phyloP scores from a whole-genome alignment of 2,113 vertebrate genomes.

The Serilophus lunatus region DNA sequence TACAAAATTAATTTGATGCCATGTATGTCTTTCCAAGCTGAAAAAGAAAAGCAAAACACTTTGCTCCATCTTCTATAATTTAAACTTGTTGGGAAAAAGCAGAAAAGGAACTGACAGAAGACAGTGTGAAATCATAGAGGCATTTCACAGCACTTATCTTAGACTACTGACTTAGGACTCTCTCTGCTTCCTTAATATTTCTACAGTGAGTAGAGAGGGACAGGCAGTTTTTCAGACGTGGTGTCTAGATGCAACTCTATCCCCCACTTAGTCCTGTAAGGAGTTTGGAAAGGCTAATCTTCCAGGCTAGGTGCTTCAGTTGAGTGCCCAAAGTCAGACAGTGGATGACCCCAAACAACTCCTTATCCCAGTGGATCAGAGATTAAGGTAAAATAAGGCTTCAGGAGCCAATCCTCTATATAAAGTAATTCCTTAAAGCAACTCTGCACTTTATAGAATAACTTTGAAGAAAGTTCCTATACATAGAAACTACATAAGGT shows the following conservation, averaged over 20 bases:
- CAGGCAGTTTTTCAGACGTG: not conserved
- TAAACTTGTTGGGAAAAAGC: not conserved
- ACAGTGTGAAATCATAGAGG: not conserved
- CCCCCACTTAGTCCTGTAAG: not conserved
- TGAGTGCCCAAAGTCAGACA: not conserved
- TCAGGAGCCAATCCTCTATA: not conserved
- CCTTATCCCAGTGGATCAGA: not conserved
- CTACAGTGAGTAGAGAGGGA: not conserved
- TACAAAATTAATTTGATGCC: not conserved
- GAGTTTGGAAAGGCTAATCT: not conserved
- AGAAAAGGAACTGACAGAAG: not conserved
- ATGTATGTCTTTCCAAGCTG: not conserved
- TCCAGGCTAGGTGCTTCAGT: not conserved
- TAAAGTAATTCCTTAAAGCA: not conserved
- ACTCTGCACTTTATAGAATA: not conserved
- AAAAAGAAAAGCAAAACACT: not conserved
- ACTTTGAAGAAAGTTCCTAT: not conserved
- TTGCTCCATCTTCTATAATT: not conserved
- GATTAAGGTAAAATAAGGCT: not conserved
- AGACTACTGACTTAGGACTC: not conserved
- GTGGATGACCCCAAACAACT: not conserved
- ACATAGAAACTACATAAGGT: constrained; percentile 31
- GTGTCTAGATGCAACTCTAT: not conserved
- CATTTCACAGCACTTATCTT: not conserved
- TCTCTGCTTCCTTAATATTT: not conserved